Evolutionary conservation across 2,888 invertebrate genomes (phyloP).

Genomic region (Mesorhabditis spiculigera): DNA sequence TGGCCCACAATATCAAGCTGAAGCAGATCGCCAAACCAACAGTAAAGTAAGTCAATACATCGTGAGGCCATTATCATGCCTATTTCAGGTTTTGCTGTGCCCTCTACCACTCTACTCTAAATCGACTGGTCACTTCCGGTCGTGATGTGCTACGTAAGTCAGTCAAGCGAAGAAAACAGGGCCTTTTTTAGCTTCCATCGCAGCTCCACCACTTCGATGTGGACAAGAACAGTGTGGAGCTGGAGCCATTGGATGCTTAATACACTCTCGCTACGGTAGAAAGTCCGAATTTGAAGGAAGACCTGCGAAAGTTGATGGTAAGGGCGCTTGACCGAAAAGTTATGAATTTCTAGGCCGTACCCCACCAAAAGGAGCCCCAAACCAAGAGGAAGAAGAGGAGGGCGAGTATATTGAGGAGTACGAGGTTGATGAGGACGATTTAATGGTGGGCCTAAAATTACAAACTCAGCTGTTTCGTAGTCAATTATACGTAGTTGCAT

Average conservation of each 20-base stretch:
- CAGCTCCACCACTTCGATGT: slow-evolving; percentile 28
- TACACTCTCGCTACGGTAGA: slow-evolving; percentile 15
- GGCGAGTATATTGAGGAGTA: slow-evolving; percentile 26
- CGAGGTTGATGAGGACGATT: slow-evolving; percentile 26
- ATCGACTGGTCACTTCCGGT: slow-evolving; percentile 27
- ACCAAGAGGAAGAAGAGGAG: slow-evolving; percentile 10
- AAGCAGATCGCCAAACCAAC: background rate
- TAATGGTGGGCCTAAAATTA: slow-evolving; percentile 18
- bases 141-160: slow-evolving; percentile 25
- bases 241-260: slow-evolving; percentile 36
- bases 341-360: too few relatives aligned
- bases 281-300: slow-evolving; percentile 26
- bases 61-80: background rate
- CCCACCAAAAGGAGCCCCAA: slow-evolving; percentile 10
- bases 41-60: background rate
- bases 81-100: slow-evolving; percentile 32
- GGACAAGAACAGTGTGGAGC: slow-evolving; percentile 22
- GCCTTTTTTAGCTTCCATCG: slow-evolving; percentile 18
- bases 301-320: background rate
- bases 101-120: slow-evolving; percentile 34
- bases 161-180: background rate
- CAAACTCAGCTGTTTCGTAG: background rate
- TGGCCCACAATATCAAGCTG: background rate
- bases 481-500: background rate
- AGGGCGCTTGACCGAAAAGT: too few relatives aligned